These are phyloP conservation scores for Myotis planiceps DNA, from an alignment of 2,797 vertebrate genomes.

Conservation along the genomic window DNA sequence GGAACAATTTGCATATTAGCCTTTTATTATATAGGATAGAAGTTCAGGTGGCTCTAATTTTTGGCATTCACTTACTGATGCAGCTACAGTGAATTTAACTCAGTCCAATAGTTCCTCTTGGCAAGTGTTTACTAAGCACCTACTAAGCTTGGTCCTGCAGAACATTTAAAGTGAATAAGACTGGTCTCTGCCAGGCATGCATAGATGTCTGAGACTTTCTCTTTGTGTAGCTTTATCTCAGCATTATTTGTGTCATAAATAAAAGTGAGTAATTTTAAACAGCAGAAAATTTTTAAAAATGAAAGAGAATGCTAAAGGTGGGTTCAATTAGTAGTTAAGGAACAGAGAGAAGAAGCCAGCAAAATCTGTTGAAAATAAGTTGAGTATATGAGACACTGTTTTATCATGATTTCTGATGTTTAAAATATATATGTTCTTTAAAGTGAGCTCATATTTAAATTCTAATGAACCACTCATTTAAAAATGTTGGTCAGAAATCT, in stretches of 20 bases:
- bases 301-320: neutral
- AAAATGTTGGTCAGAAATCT: constrained; percentile 46
- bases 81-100: neutral
- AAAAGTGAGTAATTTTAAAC: constrained; percentile 4
- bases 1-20: too few relatives aligned
- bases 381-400: neutral
- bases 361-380: neutral
- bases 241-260: neutral
- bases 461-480: constrained; percentile 57
- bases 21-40: neutral
- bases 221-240: neutral
- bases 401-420: neutral
- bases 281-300: neutral
- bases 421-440: constrained; percentile 46
- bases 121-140: neutral
- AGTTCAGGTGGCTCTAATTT: neutral
- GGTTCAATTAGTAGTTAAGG: neutral
- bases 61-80: neutral
- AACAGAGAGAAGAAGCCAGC: constrained; percentile 2
- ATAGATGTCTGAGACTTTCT: neutral
- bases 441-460: constrained; percentile 61
- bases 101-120: neutral
- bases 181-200: neutral
- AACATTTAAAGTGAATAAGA: neutral
- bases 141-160: neutral